Base-by-base conservation (phyloP, 2,113 vertebrate genomes). In the Triplophysa siluroides region DNA sequence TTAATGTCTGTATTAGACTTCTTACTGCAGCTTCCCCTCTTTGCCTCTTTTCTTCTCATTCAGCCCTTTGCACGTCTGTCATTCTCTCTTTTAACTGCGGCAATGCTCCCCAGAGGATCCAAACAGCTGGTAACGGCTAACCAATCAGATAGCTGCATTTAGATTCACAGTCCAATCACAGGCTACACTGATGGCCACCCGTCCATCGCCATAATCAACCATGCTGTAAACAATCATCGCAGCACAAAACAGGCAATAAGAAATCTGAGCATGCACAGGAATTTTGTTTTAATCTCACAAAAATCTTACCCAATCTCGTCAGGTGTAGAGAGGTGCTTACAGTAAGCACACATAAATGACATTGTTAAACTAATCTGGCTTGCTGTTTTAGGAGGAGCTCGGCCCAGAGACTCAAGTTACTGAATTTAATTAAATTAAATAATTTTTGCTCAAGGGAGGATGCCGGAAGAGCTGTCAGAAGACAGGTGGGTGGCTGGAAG, bases 161-260 rank as follows among this genome's bases (percentile, higher is more conserved):
- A 78, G 83, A 87, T 88, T 88, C 85, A 88, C 90, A 87, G 89
- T 91, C 90, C 87, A 88, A 90, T 84, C 81, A 87, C 88, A 89
- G 85, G 86, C 87, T 87, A 85, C 83, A 76, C 81, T 84, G 80
- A 86, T 86, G 71, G 19, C 86, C 86, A 88, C 78, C 80, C 69
- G 70, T 88, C 84, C 80, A 78, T 81, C 67, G 62, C 78, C 78
- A 83, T 80, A 70, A 83, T 43, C 41, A 65, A 24, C 62, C 50
- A 41, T 67, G 70, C 71, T 74, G 75, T 76, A 76, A 83, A 50
- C 65, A 73, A 73, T 65, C 12, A 24, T 54, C 26, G 76, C 58
- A 26, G 63, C 78, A 76, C 74, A 71, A 70, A 38, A 56, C 41
- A 58, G 65, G 41, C 21, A 74, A 52, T 58, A 43, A 41, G 62